phyloP scores from a whole-genome alignment of 2,113 vertebrate species.

The Aptenodytes forsteri region DNA sequence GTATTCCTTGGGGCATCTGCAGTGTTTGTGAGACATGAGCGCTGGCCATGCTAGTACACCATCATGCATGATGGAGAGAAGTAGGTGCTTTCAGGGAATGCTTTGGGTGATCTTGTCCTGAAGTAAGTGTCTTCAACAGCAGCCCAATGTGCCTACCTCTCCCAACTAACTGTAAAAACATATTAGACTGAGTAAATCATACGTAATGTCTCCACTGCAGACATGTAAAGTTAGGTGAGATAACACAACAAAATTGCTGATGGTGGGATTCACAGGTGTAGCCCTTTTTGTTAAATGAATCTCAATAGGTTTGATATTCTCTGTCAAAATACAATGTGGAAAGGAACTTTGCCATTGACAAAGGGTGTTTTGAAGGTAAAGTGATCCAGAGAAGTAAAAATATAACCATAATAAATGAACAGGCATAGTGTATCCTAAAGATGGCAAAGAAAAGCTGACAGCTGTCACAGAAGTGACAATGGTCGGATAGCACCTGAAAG shows the following conservation, averaged over 20 bases:
- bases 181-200: background rate
- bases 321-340: background rate
- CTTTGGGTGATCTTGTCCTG: background rate
- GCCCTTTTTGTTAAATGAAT: background rate
- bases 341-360: background rate
- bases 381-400: background rate
- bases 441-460: background rate
- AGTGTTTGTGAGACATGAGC: background rate
- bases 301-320: background rate
- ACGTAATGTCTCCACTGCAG: background rate
- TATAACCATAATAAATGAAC: background rate
- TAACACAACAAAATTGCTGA: background rate
- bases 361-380: background rate
- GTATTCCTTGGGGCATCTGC: background rate
- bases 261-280: background rate
- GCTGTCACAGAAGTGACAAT: background rate
- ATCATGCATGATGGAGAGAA: background rate
- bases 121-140: background rate
- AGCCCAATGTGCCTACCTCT: background rate
- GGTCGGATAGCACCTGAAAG: rapidly evolving
- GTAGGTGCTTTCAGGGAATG: background rate
- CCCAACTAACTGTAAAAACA: background rate
- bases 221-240: background rate
- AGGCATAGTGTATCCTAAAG: background rate
- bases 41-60: background rate